Base-by-base conservation (phyloP, 2,888 invertebrate genomes). In the Pyrgus malvae region DNA sequence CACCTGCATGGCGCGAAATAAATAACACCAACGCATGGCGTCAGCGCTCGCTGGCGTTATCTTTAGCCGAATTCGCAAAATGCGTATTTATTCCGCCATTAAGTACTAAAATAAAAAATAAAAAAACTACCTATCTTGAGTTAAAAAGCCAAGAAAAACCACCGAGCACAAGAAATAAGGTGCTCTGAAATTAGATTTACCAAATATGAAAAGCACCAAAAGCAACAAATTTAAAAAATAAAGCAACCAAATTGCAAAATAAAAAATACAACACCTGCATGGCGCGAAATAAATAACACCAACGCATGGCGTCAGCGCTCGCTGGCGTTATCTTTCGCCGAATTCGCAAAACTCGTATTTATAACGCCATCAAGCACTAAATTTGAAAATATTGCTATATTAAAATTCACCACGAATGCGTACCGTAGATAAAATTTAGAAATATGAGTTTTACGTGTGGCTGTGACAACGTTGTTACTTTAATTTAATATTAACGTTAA, bases 11-110 rank as follows among this genome's bases (percentile, higher is more conserved):
- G 29, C 17, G 17, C 17, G n/a, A 12, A 31, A 31, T 44, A 44
- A 44, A 44, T 44, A 44, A 31, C 25, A 2, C 14, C 33, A 8
- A 33, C 33, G 33, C 33, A 14, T 33, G 14, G 16, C 68, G 72
- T 76, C 73, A 76, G 65, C 71, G 66, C 54, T 68, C 64, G 58
- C 65, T 69, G 23, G 33, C 44, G 73, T 78, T 83, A 83, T 85
- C 82, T 70, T 67, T 53, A 64, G 64, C 65, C 64, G 66, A 68
- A 69, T 73, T 70, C 68, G 70, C 72, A 59, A 62, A 63, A 64
- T 59, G 54, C 60, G 57, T 62, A 61, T 65, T 63, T 63, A 65
- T 59, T 58, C 56, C 58, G 57, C 57, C 58, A 57, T 59, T 56
- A 62, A 57, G 51, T 49, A 59, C 58, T 61, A 62, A 61, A 59